Conservation (phyloP, 64 coral and sea anemone species). For the Cladopsammia gracilis region DNA sequence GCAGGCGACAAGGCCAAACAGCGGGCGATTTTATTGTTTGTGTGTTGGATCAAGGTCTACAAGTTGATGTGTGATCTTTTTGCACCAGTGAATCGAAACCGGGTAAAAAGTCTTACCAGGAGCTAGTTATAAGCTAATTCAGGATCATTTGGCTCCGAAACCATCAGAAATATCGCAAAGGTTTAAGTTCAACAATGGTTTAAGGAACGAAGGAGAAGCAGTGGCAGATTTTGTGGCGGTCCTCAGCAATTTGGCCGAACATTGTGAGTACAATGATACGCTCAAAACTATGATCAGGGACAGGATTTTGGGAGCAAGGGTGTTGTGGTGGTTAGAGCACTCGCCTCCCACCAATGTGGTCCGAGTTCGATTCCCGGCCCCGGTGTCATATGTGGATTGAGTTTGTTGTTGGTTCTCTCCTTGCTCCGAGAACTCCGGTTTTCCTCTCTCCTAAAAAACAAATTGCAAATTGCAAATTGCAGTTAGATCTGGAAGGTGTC, state of each 20-base stretch:
- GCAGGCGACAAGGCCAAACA: background rate
- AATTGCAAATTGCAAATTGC: too few species aligned
- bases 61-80: background rate
- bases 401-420: too few species aligned
- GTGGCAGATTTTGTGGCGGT: background rate
- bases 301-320: too few species aligned
- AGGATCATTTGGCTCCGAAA: background rate
- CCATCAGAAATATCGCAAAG: background rate
- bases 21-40: background rate
- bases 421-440: too few species aligned
- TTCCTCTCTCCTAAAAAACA: too few species aligned
- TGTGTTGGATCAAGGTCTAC: background rate
- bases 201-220: too few species aligned
- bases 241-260: background rate
- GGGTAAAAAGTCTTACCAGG: background rate
- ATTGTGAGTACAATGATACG: constrained; percentile 30
- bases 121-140: too few species aligned
- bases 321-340: too few species aligned
- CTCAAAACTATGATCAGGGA: constrained; percentile 42
- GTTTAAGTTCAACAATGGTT: background rate
- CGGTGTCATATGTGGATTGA: too few species aligned
- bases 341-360: too few species aligned
- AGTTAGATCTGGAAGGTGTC: too few species aligned
- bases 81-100: background rate
- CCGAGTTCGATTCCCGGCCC: too few species aligned